These are phyloP conservation scores for Oreochromis spilurus DNA, from an alignment of 2,113 vertebrate genomes.

Conservation along the genomic window DNA sequence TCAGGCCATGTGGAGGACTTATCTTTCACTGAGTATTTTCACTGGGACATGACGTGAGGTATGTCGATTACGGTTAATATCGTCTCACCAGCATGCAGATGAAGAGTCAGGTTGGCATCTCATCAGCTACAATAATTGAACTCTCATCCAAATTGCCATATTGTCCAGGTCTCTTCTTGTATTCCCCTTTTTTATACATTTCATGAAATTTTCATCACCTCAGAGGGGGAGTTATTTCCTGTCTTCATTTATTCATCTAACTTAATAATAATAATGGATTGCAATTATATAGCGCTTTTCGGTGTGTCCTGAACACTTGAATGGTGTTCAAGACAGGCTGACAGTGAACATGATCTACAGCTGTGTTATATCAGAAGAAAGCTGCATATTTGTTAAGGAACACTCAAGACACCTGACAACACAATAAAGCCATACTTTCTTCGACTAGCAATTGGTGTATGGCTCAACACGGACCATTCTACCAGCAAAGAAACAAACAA, in stretches of 20 bases:
- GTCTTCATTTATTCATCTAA: slow-evolving; percentile 33
- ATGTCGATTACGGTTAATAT: slow-evolving; percentile 31
- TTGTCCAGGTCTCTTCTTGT: background rate
- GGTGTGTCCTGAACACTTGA: background rate
- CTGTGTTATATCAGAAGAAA: slow-evolving; percentile 34
- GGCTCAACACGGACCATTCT: background rate
- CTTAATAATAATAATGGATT: background rate
- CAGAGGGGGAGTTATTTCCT: background rate
- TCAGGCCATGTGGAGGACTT: background rate
- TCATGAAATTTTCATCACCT: slow-evolving; percentile 48
- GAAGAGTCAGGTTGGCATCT: slow-evolving; percentile 33
- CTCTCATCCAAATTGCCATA: slow-evolving; percentile 3
- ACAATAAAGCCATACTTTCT: background rate
- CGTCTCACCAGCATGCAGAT: slow-evolving; percentile 27
- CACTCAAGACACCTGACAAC: background rate
- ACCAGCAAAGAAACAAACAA: background rate
- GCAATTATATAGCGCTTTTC: too few species aligned
- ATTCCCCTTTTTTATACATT: slow-evolving; percentile 13
- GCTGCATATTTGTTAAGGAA: slow-evolving; percentile 5
- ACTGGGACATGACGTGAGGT: slow-evolving; percentile 9
- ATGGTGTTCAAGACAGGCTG: slow-evolving; percentile 3
- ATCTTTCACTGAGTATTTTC: background rate
- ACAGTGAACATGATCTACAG: slow-evolving; percentile 35
- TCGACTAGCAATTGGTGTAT: background rate
- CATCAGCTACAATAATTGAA: slow-evolving; percentile 55